Evolutionary conservation across 2,888 invertebrate species (phyloP), one percentile per base, ranked within the genome.

Genomic region (Ischnura elegans): DNA sequence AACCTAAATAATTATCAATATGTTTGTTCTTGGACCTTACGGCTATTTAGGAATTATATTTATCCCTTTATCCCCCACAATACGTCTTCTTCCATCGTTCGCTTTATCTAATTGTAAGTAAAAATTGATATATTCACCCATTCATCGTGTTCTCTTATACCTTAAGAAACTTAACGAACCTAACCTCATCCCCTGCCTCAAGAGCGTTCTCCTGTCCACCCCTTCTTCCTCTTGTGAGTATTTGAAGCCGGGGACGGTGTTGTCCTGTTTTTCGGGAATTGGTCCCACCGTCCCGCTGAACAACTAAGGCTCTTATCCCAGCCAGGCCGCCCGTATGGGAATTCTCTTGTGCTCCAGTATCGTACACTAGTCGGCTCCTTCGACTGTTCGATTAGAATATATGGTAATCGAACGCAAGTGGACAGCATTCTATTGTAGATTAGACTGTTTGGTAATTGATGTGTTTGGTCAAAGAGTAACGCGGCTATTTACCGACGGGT

Each of bases 191-290:
- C 61, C 2, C 61, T n/a, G 21, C 25, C 61, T 61, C 61, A 21
- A 25, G n/a, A 36, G 6, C 36, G 25, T 42, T 42, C 51, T 51
- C 61, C 43, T 61, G 43, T 61, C 61, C 21, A 25, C 61, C 90
- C 8, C n/a, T n/a, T 43, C 43, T 42, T 8, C 51, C 51, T n/a
- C n/a, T 19, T 51, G 19, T 8, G 13, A 19, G 51, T 19, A 19
- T 51, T 51, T 90, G 43, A 21, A 55, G 13, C n/a, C n/a, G n/a
- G 43, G 90, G 47, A 61, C 61, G 61, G 61, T 61, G 90, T 42
- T 55, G 90, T 90, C 90, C 87, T 61, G 61, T 90, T 90, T 90
- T 36, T 43, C 61, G 61, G 43, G 90, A 90, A n/a, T 90, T 61
- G 90, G 90, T 90, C n/a, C 13, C 87, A 36, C 87, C n/a, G n/a